Base-by-base conservation (phyloP, 2,797 vertebrate species). In the Heteromormyrus szaboi region DNA sequence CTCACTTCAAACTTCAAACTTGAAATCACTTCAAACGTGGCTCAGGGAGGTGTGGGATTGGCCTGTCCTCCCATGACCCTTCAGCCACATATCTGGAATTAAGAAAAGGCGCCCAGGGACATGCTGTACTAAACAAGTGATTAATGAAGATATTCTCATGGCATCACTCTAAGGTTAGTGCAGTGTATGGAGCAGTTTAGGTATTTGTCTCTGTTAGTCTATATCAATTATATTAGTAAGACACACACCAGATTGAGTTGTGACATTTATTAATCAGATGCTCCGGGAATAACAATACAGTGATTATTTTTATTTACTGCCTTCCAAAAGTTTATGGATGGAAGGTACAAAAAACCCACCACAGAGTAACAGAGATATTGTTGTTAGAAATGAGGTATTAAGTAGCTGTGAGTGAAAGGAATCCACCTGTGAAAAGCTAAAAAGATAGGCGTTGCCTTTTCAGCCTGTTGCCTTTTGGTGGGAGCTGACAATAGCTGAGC, bases 11-110 rank as follows among this genome's bases (percentile, higher is more conserved):
- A 12, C 33, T 19, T 76, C 37, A 79, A 44, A n/a, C 72, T 79
- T 11, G 81, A 72, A 84, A 88, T 89, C 89, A 90, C 56, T 62
- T 54, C 37, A 76, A 85, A 91, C 54, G 68, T 89, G 87, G 88
- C 88, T 83, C 62, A 62, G 85, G 83, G 44, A 65, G 54, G 79
- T 86, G 56, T 87, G 86, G 90, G 85, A 81, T 89, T 22, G 87
- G 79, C 8, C 33, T 89, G 90, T 93, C 93, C 90, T 92, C 87
- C 68, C 29, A 48, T 92, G 90, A 93, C 89, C 89, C 87, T 88
- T 33, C 53, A 88, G 89, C 86, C 87, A 91, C 93, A 92, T 92
- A 94, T 93, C 91, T 93, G 93, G 92, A 90, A 88, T 89, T 87
- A 85, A 85, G 88, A 89, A 90, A 87, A 87, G 50, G 88, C 90